Evolutionary conservation across 2,113 vertebrate genomes (phyloP), one percentile per base, ranked within the genome.

Genomic region (Oryzias woworae): DNA sequence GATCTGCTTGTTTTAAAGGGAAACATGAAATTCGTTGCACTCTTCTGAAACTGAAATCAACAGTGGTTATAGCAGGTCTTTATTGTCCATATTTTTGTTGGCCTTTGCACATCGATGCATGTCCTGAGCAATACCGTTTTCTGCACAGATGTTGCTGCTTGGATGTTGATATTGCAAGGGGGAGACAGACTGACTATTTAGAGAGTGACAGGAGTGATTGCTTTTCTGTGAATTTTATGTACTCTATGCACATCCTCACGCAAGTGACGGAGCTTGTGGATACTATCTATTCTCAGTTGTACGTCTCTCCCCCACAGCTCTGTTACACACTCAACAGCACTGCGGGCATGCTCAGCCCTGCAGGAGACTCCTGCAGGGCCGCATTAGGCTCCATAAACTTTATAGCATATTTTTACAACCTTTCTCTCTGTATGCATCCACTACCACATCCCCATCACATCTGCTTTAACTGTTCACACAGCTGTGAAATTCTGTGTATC

Each of bases 321-420:
- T 79, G 83, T 88, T 82, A 83, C 83, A 86, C 81, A 74, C 82
- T 84, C 82, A 67, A 78, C 72, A 57, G 73, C 80, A 78, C 83
- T 78, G 85, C 77, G 65, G 79, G 77, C 86, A 77, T 74, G 79
- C 84, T 87, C 67, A 62, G 86, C 89, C 80, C 86, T 55, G 79
- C 82, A 58, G 81, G 87, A 84, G 72, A 69, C 73, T 83, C 86
- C 88, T 86, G 81, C 83, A 84, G 87, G 87, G 85, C 84, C 66
- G 84, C 86, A 90, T 90, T 90, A 90, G 85, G 89, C 86, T 80
- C 88, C 81, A 88, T 90, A 90, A 90, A 91, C 77, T 90, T 91
- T 89, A 88, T 87, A 65, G 84, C 90, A 85, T 88, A 87, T 90
- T 89, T 90, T 90, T 89, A 89, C 88, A 87, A 79, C 87, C 83